A percentile compares a stretch with the other conserved stretches of the same genome.
Evolutionary conservation across 2,113 vertebrate genomes (phyloP).

Genomic region (Macheiramphus alcinus): DNA sequence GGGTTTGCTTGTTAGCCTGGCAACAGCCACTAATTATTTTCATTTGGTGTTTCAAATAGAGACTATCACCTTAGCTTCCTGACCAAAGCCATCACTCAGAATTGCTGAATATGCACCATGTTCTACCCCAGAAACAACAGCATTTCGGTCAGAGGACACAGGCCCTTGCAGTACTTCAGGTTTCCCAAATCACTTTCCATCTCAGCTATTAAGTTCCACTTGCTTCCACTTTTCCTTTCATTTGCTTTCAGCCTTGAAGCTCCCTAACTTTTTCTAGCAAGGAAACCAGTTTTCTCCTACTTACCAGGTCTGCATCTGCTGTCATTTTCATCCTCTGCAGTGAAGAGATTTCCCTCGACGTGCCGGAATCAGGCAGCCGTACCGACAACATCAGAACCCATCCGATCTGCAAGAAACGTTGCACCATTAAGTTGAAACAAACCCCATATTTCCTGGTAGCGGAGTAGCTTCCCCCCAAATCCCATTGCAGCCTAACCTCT

Average conservation of each 20-base stretch:
- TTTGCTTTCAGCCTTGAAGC: background rate
- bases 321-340: background rate
- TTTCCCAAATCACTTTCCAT: background rate
- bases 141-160: too few relatives aligned
- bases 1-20: fast-evolving
- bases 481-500: background rate
- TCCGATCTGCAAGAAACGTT: fast-evolving
- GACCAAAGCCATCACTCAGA: background rate
- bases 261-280: background rate
- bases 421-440: background rate
- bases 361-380: fast-evolving
- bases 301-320: background rate
- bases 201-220: background rate
- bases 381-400: fast-evolving
- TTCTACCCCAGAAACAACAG: background rate
- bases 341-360: fast-evolving
- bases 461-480: fast-evolving
- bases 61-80: background rate
- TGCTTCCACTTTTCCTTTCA: background rate
- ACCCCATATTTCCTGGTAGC: background rate
- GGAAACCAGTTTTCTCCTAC: background rate
- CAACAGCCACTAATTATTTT: background rate
- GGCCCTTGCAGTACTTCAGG: fast-evolving
- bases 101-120: fast-evolving
- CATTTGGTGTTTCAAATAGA: background rate